Evolutionary conservation across 2,113 vertebrate genomes (phyloP).

Genomic region (Myiagra hebetior): DNA sequence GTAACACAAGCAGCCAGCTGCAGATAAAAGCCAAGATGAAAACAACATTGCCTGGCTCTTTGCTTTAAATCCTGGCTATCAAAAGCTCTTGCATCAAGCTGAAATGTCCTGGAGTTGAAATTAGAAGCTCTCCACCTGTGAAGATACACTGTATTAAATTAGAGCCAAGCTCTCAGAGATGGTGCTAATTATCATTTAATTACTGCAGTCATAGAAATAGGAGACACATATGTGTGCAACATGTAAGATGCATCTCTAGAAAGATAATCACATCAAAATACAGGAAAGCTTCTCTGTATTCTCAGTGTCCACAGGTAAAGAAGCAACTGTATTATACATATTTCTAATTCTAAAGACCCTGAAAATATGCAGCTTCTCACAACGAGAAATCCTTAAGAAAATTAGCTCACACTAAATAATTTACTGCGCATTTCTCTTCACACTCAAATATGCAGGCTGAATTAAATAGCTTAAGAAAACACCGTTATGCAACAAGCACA

Average conservation of each 20-base stretch:
- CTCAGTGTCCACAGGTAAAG: background rate
- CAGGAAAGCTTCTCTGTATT: background rate
- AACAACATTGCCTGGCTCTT: background rate
- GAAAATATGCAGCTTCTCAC: background rate
- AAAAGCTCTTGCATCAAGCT: background rate
- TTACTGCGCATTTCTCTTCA: background rate
- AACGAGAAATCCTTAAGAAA: background rate
- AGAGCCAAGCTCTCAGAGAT: background rate
- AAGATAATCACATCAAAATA: background rate
- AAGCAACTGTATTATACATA: background rate
- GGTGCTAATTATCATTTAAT: background rate
- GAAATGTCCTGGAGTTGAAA: background rate
- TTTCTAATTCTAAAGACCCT: background rate
- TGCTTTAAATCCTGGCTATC: background rate
- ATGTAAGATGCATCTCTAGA: background rate
- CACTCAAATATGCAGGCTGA: background rate
- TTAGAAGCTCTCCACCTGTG: background rate
- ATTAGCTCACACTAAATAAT: background rate
- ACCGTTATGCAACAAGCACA: background rate
- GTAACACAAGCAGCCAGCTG: background rate
- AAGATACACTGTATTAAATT: background rate
- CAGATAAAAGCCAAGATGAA: background rate
- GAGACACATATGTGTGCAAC: background rate
- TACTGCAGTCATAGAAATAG: background rate
- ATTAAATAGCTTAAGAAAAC: constrained; percentile 1